Conservation (phyloP, 2,113 vertebrate species). For the Melospiza melodia region DNA sequence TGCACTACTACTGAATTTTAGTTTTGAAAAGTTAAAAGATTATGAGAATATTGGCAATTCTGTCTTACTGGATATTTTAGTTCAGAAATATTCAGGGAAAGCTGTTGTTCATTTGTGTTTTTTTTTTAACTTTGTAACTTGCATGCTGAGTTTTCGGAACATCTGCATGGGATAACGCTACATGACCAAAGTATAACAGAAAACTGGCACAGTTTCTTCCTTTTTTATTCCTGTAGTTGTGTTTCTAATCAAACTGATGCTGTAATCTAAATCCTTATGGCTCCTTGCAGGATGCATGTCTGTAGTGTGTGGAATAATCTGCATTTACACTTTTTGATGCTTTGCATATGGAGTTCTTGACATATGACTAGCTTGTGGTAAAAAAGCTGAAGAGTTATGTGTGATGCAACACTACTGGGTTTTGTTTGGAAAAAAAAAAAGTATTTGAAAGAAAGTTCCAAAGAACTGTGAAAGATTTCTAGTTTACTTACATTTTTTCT, state of each 20-base stretch:
- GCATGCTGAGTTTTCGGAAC: not conserved
- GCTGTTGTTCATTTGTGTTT: not conserved
- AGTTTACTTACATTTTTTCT: not conserved
- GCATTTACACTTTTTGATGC: not conserved
- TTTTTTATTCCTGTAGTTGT: not conserved
- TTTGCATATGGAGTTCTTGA: not conserved
- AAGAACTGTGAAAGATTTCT: not conserved
- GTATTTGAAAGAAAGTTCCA: not conserved
- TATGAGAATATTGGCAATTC: not conserved
- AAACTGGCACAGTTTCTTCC: not conserved
- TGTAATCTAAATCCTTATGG: not conserved
- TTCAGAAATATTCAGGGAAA: conserved; percentile 10
- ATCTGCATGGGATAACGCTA: conserved; percentile 11
- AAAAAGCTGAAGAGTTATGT: not conserved
- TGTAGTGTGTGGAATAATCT: not conserved
- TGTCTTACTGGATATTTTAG: not conserved
- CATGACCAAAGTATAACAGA: conserved; percentile 14
- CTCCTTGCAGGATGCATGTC: not conserved
- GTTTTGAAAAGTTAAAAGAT: conserved; percentile 2
- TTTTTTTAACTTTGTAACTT: not conserved
- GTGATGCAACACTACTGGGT: not conserved
- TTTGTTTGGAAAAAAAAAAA: not conserved
- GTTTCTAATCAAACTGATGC: not conserved
- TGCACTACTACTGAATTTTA: conserved; percentile 41
- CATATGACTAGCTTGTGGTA: not conserved